A percentile compares a stretch with the other conserved stretches of the same genome.
Evolutionary conservation across 2,113 vertebrate genomes (phyloP).

Genomic region (Chrysemys picta): DNA sequence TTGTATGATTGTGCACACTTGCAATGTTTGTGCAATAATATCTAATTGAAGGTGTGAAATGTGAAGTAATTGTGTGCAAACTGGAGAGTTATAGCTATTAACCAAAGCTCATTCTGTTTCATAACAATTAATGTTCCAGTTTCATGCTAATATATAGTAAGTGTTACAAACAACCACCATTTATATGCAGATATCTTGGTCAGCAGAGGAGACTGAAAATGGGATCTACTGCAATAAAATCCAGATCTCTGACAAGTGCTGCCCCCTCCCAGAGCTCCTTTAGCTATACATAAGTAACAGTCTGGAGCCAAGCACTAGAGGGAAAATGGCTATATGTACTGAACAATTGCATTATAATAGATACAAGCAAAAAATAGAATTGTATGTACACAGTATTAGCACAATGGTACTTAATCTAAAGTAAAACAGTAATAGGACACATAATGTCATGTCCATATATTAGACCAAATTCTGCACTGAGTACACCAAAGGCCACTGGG

Average conservation of each 20-base stretch:
- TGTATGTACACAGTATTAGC: neutral
- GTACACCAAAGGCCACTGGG: neutral
- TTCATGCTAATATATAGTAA: neutral
- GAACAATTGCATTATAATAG: neutral
- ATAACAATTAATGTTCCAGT: neutral
- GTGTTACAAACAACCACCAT: neutral
- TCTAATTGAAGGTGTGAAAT: neutral
- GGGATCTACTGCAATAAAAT: neutral
- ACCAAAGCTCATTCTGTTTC: neutral
- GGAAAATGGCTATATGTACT: neutral
- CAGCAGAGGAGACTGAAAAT: neutral
- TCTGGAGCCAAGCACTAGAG: neutral
- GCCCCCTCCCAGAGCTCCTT: neutral
- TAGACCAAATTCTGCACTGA: neutral
- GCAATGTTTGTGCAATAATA: neutral
- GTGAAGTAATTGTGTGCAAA: neutral
- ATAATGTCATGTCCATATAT: neutral
- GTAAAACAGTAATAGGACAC: neutral
- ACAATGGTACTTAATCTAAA: neutral
- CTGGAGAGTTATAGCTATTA: neutral
- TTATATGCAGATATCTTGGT: neutral
- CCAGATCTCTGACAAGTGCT: neutral
- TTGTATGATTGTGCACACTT: neutral
- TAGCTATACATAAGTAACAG: neutral
- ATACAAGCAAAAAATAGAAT: neutral